Base-by-base conservation (phyloP, 2,888 invertebrate genomes). In the Thalpophila matura region DNA sequence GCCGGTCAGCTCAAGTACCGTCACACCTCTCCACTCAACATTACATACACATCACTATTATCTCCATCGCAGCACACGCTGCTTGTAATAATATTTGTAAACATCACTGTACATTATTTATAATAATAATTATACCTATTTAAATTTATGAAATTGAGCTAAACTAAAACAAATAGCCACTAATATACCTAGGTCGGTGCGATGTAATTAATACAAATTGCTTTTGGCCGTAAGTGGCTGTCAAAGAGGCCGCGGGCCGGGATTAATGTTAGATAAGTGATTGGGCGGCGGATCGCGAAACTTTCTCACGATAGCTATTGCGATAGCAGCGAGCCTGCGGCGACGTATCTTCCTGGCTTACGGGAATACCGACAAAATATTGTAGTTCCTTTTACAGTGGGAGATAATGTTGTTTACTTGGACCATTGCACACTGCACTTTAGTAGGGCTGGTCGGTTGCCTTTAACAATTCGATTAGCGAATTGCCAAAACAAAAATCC, bases 141-240 rank as follows among this genome's bases (percentile, higher is more conserved):
- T 59, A 20, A 54, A 63, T 68, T 62, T 57, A 51, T 58, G 18
- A 74, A 80, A 81, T 69, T 67, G 62, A 71, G 54, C 68, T 58
- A 74, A 76, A 59, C 66, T 71, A 64, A 79, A 69, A 74, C 65
- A 81, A 79, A 83, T 82, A 79, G 65, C 74, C 66, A 55, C 78
- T 77, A 88, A 87, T 88, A 84, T 83, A n/a, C n/a, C n/a, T n/a
- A 82, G 83, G 83, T 83, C 83, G 85, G 84, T 80, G 82, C 74
- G 81, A 83, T 84, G 86, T 89, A 90, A 91, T 91, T 91, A 91
- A 90, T 88, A 91, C 88, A 90, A 91, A 91, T 91, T 84, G 86
- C 86, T 87, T 83, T 83, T 67, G 84, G 81, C 86, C 83, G 74
- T 87, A 89, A 85, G 79, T 80, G 87, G 85, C 80, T 81, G 88